phyloP scores from a whole-genome alignment of 2,888 invertebrate species.

The Archips crataeganus region DNA sequence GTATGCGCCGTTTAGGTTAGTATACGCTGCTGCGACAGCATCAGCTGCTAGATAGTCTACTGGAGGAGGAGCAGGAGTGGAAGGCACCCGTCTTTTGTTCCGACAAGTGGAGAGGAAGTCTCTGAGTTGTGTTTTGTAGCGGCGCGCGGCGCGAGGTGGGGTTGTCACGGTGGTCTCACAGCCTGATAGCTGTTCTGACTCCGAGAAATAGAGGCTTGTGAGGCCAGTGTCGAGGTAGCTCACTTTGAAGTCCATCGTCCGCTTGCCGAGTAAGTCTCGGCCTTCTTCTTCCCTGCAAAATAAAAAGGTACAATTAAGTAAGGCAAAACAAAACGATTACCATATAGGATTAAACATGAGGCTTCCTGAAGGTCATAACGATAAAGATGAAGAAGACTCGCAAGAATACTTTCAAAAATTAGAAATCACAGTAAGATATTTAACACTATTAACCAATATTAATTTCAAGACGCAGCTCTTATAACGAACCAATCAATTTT shows the following conservation, averaged over 20 bases:
- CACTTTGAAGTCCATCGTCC: conserved; percentile 99
- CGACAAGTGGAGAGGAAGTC: conserved; percentile 97
- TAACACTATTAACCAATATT: too few relatives aligned
- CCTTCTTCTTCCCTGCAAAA: conserved; percentile 98
- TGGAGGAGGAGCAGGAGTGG: conserved; percentile 87
- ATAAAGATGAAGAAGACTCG: too few relatives aligned
- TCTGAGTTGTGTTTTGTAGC: conserved; percentile 97
- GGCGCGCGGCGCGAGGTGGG: conserved; percentile 93
- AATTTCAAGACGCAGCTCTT: too few relatives aligned
- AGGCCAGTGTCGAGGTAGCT: conserved; percentile 98
- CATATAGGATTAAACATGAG: too few relatives aligned
- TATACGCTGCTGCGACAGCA: conserved; percentile 92
- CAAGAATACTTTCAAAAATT: too few relatives aligned
- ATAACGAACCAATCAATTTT: too few relatives aligned
- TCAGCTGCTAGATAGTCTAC: conserved; percentile 90
- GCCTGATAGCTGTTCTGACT: conserved; percentile 91
- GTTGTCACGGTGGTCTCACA: conserved; percentile 87
- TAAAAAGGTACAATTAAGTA: neutral
- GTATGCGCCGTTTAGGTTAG: conserved; percentile 92
- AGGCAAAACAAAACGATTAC: neutral
- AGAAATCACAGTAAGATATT: too few relatives aligned
- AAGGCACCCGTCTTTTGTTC: conserved; percentile 89
- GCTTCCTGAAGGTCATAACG: too few relatives aligned
- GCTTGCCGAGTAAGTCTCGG: conserved; percentile 97
- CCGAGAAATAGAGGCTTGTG: conserved; percentile 96